phyloP scores from a whole-genome alignment of 2,888 invertebrate species.

The Resseliella maxima region DNA sequence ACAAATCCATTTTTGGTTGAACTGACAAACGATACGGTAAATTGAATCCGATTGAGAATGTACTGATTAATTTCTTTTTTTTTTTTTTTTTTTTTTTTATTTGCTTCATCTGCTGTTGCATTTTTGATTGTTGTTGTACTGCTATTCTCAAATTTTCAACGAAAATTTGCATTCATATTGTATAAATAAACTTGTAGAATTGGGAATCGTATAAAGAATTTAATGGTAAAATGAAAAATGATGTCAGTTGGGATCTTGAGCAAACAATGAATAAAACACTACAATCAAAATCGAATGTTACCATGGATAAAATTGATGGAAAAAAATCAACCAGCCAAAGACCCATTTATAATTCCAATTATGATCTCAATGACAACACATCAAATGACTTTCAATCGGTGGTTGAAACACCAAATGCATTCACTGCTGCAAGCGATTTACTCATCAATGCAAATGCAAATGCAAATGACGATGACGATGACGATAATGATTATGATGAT shows the following conservation, averaged over 20 bases:
- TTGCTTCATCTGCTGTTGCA: not conserved
- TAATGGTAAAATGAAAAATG: not conserved
- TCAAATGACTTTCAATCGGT: not conserved
- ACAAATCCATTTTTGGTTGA: constrained; percentile 5
- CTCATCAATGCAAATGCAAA: not conserved
- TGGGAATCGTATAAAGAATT: not conserved
- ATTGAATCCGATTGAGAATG: not conserved
- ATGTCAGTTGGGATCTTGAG: constrained; percentile 6
- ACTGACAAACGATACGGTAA: not conserved
- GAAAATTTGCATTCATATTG: not conserved
- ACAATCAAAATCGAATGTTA: not conserved
- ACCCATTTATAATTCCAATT: constrained; percentile 16
- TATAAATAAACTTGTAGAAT: not conserved
- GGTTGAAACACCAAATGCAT: not conserved
- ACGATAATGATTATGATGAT: not conserved
- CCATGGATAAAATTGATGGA: not conserved
- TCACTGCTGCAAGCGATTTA: not conserved
- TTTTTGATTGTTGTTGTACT: no score
- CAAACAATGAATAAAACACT: constrained; percentile 13
- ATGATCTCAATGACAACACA: constrained; percentile 48
- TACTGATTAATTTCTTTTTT: not conserved
- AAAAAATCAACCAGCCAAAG: not conserved
- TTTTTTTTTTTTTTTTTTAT: not conserved
- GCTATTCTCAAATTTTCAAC: not conserved
- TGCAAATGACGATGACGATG: no score